A percentile compares a stretch with the other conserved stretches of the same genome.
phyloP scores from a whole-genome alignment of 2,797 vertebrate genomes.

The Cyclopterus lumpus region DNA sequence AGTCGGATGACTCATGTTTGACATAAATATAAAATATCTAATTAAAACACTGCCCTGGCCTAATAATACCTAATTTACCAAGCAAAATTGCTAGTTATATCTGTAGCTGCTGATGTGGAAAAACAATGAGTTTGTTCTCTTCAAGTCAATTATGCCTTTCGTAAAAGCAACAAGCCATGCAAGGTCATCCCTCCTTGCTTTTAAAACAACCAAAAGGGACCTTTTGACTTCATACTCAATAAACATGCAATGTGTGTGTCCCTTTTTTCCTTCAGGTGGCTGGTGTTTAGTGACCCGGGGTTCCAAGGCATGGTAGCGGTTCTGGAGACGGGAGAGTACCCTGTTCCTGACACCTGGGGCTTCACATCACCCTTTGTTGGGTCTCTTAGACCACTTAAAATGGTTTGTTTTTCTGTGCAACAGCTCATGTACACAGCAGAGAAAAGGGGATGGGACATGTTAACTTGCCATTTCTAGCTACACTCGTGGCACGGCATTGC shows the following conservation, averaged over 20 bases:
- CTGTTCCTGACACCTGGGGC: slow-evolving; percentile 89
- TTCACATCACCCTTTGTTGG: slow-evolving; percentile 89
- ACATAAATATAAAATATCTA: slow-evolving; percentile 9
- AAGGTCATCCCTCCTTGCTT: slow-evolving; percentile 14
- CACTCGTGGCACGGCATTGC: background rate
- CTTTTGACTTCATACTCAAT: background rate
- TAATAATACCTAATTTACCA: background rate
- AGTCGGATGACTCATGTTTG: slow-evolving; percentile 20
- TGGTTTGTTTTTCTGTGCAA: slow-evolving; percentile 79
- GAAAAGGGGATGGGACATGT: background rate
- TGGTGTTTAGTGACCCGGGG: slow-evolving; percentile 92
- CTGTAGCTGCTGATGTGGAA: background rate
- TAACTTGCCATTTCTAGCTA: no score
- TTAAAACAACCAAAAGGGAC: slow-evolving; percentile 2
- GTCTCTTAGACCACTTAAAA: slow-evolving; percentile 92
- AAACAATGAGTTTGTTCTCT: slow-evolving; percentile 3
- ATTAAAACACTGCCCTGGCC: background rate
- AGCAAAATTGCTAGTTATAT: background rate
- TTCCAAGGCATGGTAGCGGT: slow-evolving; percentile 90
- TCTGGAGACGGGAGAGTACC: slow-evolving; percentile 90
- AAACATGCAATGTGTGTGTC: slow-evolving; percentile 4
- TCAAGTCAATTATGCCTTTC: background rate
- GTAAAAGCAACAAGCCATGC: background rate
- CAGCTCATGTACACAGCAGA: background rate
- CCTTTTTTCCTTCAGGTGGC: slow-evolving; percentile 84